These are phyloP conservation scores for Pogonus chalceus DNA, from an alignment of 1,140 invertebrate genomes.

Conservation along the genomic window DNA sequence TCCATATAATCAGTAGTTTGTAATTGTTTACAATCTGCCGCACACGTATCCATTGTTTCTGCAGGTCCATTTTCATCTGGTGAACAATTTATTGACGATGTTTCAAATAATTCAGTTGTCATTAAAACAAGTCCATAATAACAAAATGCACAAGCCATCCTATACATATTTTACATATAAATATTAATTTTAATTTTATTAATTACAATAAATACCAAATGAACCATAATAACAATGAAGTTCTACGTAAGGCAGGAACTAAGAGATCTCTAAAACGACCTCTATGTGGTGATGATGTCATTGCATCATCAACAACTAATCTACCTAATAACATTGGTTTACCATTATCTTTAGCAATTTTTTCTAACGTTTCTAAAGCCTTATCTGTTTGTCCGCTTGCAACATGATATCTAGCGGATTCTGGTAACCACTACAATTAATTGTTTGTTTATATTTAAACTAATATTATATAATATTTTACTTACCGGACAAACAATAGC, in stretches of 20 bases:
- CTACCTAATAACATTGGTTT: slow-evolving; percentile 80
- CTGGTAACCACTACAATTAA: slow-evolving; percentile 74
- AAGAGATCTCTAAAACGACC: slow-evolving; percentile 70
- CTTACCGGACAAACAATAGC: slow-evolving; percentile 65
- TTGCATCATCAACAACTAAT: slow-evolving; percentile 70
- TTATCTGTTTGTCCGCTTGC: slow-evolving; percentile 75
- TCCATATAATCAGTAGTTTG: slow-evolving; percentile 85
- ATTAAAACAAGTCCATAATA: slow-evolving; percentile 94
- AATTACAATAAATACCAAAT: slow-evolving; percentile 60
- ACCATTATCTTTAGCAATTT: slow-evolving; percentile 77
- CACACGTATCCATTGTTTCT: slow-evolving; percentile 43
- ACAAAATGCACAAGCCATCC: slow-evolving; percentile 89
- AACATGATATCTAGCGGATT: slow-evolving; percentile 83
- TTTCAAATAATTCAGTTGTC: slow-evolving; percentile 87
- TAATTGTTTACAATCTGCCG: slow-evolving; percentile 62
- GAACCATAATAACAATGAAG: slow-evolving; percentile 83
- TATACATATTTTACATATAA: slow-evolving; percentile 30
- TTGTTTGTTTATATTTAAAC: neutral
- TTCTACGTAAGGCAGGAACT: slow-evolving; percentile 66
- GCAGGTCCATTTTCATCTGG: slow-evolving; percentile 26
- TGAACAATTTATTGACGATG: slow-evolving; percentile 40
- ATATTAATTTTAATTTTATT: slow-evolving; percentile 3
- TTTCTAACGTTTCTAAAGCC: slow-evolving; percentile 72
- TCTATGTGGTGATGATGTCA: slow-evolving; percentile 44
- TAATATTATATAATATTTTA: slow-evolving; percentile 18